A percentile compares a stretch with the other conserved stretches of the same genome.
Evolutionary conservation across 2,797 vertebrate genomes (phyloP).

Genomic region (Tokudaia muenninki): DNA sequence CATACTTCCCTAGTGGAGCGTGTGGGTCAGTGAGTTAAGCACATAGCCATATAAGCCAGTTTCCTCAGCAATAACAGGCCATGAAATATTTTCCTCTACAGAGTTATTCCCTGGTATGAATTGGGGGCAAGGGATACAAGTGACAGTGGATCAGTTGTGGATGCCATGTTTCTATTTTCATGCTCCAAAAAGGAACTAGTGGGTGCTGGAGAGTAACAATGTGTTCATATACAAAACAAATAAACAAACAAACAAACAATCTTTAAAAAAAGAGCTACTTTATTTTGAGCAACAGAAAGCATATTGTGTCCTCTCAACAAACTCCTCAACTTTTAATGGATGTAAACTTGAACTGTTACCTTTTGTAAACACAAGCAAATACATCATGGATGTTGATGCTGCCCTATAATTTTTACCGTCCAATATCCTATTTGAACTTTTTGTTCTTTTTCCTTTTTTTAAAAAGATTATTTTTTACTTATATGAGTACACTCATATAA

Average conservation of each 20-base stretch:
- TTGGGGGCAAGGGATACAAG: not conserved
- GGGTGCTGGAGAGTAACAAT: no score
- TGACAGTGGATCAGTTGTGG: not conserved
- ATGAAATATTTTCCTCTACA: not conserved
- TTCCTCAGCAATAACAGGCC: not conserved
- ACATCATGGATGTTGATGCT: no score
- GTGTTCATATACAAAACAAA: no score
- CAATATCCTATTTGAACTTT: no score
- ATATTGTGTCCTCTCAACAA: not conserved
- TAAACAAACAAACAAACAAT: no score
- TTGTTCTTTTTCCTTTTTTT: no score
- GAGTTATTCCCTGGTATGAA: not conserved
- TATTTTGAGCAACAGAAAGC: no score
- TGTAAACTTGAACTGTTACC: not conserved
- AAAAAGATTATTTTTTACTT: no score
- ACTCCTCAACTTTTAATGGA: not conserved
- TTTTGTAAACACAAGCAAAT: not conserved
- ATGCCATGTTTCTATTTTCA: not conserved
- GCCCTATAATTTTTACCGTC: no score
- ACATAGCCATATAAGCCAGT: not conserved
- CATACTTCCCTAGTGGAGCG: not conserved
- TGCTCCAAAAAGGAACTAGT: not conserved
- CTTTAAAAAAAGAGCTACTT: not conserved
- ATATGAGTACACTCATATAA: no score
- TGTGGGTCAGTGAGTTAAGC: not conserved